Evolutionary conservation across 2,113 vertebrate species (phyloP).

Genomic region (Ceratotherium simum): DNA sequence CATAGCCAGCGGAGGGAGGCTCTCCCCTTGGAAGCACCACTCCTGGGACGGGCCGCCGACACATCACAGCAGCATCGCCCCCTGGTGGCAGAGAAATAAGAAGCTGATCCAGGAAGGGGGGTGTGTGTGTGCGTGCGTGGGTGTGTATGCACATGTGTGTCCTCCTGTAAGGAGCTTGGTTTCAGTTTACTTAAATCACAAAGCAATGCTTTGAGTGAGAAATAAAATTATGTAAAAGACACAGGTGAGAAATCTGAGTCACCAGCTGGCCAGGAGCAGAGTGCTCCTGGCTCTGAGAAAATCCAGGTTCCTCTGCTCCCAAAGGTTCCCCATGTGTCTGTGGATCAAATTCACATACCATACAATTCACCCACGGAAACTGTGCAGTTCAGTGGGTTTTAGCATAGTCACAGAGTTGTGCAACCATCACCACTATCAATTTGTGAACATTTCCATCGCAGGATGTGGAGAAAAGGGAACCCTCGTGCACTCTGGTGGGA

Average conservation of each 20-base stretch:
- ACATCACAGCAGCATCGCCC: background rate
- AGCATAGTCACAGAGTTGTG: too few relatives aligned
- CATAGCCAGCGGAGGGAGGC: too few relatives aligned
- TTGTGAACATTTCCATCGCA: background rate
- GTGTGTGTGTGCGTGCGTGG: background rate
- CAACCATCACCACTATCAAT: background rate
- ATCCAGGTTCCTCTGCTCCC: background rate
- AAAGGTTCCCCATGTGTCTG: background rate
- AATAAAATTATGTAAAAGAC: background rate
- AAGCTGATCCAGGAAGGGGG: background rate
- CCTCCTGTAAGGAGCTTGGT: background rate
- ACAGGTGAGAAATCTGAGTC: background rate
- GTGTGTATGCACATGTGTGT: background rate
- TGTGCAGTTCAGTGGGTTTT: background rate
- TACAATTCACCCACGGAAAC: background rate
- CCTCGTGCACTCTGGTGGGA: background rate
- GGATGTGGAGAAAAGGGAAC: background rate
- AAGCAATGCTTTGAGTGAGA: background rate
- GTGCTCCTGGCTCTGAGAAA: background rate
- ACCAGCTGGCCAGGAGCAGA: background rate
- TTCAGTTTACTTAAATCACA: background rate
- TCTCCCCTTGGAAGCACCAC: too few relatives aligned
- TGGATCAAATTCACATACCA: background rate
- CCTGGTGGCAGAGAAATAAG: conserved; percentile 27
- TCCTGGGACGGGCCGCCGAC: rapidly evolving